These are phyloP conservation scores for Osmerus eperlanus DNA, from an alignment of 2,113 vertebrate genomes.

Conservation along the genomic window DNA sequence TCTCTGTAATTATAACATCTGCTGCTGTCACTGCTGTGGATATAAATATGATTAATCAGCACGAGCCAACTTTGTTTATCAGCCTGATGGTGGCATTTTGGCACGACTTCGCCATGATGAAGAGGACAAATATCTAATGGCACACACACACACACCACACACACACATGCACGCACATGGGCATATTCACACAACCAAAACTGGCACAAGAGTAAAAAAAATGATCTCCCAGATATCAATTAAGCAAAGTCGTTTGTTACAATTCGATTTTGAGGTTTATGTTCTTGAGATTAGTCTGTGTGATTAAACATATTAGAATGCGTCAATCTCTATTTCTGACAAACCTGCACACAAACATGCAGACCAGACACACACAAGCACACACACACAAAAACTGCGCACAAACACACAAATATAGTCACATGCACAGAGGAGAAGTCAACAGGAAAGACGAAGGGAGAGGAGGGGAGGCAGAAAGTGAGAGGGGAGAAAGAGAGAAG, in stretches of 20 bases:
- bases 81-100: slow-evolving; percentile 25
- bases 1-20: slow-evolving; percentile 51
- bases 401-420: not conserved
- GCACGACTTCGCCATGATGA: slow-evolving; percentile 24
- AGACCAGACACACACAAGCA: no score
- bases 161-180: not conserved
- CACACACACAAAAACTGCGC: not conserved
- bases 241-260: slow-evolving; percentile 16
- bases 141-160: not conserved
- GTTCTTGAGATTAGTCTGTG: slow-evolving; percentile 29
- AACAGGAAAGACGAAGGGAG: not conserved
- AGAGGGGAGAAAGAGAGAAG: no score
- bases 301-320: slow-evolving; percentile 23
- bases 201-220: slow-evolving; percentile 12
- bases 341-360: no score
- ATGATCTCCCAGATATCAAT: slow-evolving; percentile 38
- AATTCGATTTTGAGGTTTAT: slow-evolving; percentile 5
- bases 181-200: no score
- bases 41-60: slow-evolving; percentile 62
- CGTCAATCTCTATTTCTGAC: slow-evolving; percentile 8
- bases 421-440: not conserved
- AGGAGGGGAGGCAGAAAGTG: not conserved
- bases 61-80: slow-evolving; percentile 41
- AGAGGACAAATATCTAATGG: slow-evolving; percentile 9
- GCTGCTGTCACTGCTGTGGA: slow-evolving; percentile 44